Evolutionary conservation across 2,113 vertebrate species (phyloP).

Genomic region (Osmerus mordax): DNA sequence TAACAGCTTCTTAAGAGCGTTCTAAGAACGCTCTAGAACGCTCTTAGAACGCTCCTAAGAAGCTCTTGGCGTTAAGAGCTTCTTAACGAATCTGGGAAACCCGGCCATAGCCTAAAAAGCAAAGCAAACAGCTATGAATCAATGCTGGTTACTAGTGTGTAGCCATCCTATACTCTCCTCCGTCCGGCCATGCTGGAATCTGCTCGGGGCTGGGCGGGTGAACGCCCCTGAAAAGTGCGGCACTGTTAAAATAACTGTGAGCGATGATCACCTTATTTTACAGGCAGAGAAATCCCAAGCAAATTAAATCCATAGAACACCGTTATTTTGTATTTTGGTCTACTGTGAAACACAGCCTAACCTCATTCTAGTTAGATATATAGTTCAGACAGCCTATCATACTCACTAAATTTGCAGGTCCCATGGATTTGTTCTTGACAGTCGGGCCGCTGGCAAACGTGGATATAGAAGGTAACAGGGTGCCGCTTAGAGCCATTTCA

Average conservation of each 20-base stretch:
- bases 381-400: slow-evolving; percentile 5
- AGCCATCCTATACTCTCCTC: not conserved
- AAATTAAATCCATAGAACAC: slow-evolving; percentile 3
- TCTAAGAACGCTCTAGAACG: no score
- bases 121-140: not conserved
- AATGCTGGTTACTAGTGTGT: not conserved
- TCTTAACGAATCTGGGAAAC: no score
- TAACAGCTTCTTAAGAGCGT: no score
- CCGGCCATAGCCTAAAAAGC: not conserved
- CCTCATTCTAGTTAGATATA: not conserved
- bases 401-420: slow-evolving; percentile 82
- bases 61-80: no score
- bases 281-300: slow-evolving; percentile 7
- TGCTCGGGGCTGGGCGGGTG: slow-evolving; percentile 24
- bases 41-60: no score
- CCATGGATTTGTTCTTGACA: slow-evolving; percentile 78
- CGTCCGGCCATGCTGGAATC: not conserved
- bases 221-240: slow-evolving; percentile 51
- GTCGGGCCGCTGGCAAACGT: slow-evolving; percentile 83
- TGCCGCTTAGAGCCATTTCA: slow-evolving; percentile 93
- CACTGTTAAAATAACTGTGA: slow-evolving; percentile 6
- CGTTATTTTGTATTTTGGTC: not conserved
- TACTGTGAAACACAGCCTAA: not conserved
- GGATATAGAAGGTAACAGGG: slow-evolving; percentile 89
- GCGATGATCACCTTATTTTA: not conserved